phyloP scores from a whole-genome alignment of 2,797 vertebrate genomes.

The Paedocypris micromegethes region DNA sequence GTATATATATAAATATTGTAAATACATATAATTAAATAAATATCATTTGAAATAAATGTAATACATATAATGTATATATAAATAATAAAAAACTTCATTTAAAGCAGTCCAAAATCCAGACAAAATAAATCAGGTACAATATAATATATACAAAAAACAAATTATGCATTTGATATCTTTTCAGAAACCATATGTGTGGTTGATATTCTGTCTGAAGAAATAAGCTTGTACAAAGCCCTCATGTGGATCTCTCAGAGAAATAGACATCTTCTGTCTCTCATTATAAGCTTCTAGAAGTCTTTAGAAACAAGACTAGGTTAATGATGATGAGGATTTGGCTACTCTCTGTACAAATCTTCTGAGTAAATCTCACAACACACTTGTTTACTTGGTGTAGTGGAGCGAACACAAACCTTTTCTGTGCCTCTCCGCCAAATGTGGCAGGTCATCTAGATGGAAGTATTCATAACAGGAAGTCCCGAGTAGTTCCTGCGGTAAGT shows the following conservation, averaged over 20 bases:
- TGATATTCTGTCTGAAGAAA: too few relatives aligned
- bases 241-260: background rate
- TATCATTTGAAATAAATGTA: too few relatives aligned
- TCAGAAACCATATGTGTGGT: too few relatives aligned
- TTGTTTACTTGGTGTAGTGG: background rate
- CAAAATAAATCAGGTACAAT: too few relatives aligned
- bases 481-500: constrained; percentile 90
- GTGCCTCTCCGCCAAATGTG: constrained; percentile 84
- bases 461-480: constrained; percentile 96
- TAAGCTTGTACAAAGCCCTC: background rate
- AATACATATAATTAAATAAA: too few relatives aligned
- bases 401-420: constrained; percentile 73
- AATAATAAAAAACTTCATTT: too few relatives aligned
- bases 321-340: constrained; percentile 9
- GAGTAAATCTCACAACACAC: background rate
- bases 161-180: too few relatives aligned
- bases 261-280: background rate
- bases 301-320: constrained; percentile 9
- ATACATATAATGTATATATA: too few relatives aligned
- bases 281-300: constrained; percentile 13
- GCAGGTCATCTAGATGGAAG: constrained; percentile 90
- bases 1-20: too few relatives aligned
- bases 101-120: too few relatives aligned
- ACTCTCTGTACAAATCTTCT: constrained; percentile 4
- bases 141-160: too few relatives aligned